Evolutionary conservation across 2,888 invertebrate genomes (phyloP), one percentile per base, ranked within the genome.

Genomic region (Macrosoma leucophasiata): DNA sequence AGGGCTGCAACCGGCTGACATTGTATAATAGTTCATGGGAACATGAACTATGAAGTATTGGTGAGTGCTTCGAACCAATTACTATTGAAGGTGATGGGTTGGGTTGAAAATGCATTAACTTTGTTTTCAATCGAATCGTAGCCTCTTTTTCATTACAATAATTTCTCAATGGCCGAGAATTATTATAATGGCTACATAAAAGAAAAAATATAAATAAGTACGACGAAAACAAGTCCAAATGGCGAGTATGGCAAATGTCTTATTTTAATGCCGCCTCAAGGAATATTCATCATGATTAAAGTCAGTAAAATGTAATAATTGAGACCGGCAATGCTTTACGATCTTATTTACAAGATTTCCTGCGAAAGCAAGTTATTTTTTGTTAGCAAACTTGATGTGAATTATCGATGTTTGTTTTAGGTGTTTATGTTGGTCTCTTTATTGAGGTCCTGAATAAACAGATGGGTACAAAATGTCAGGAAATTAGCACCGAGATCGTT

Each of bases 301-400:
- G 66, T 65, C 67, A 67, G 58, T 52, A 50, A 63, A 67, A 64
- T 56, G 60, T 66, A 64, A 70, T 78, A 75, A 78, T 78, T 75
- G 70, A 62, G 57, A 48, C 59, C 61, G 62, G 59, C 59, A 53
- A 51, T 62, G 59, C 56, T 75, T 77, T 72, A 73, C 59, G 67
- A 62, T 54, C 49, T 59, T 64, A 75, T 78, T 78, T 73, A 75
- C 61, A 67, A 68, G 59, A 62, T 68, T 58, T 58, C 62, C 48
- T 48, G 50, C 46, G 51, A 49, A 48, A 54, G 45, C 41, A 58
- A 64, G 55, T 62, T 61, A 62, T 70, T 68, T 67, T 73, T 70
- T 60, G 57, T 50, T 46, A 61, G 50, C 50, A 61, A 66, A 62
- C 52, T 62, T 62, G 57, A 63, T 62, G 54, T 62, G 55, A 63